phyloP scores from a whole-genome alignment of 2,113 vertebrate species.

The Calypte anna region DNA sequence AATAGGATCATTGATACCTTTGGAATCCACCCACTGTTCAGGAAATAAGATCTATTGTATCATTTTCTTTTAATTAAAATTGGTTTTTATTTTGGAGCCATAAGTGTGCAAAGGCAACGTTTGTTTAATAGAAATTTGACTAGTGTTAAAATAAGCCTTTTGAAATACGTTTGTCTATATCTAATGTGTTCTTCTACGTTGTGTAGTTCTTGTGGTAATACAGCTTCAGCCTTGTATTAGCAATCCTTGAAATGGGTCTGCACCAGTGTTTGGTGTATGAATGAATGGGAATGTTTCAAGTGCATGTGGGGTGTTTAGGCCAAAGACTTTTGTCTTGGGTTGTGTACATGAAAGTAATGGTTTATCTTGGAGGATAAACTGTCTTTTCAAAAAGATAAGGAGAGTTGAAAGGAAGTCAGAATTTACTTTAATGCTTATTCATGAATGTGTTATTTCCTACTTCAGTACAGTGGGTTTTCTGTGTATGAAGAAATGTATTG shows the following conservation, averaged over 20 bases:
- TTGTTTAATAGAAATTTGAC: not conserved
- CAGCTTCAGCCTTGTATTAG: not conserved
- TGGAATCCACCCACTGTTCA: not conserved
- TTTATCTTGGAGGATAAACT: not conserved
- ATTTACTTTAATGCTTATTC: not conserved
- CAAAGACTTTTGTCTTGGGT: not conserved
- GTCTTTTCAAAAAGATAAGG: not conserved
- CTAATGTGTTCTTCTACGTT: not conserved
- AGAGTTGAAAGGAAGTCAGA: not conserved
- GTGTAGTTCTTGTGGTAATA: not conserved
- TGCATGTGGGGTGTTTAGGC: not conserved
- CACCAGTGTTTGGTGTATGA: not conserved
- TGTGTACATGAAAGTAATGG: not conserved
- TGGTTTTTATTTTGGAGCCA: not conserved
- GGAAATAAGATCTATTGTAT: not conserved
- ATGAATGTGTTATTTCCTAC: not conserved
- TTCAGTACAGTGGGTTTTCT: not conserved
- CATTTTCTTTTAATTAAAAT: not conserved
- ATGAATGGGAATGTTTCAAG: not conserved
- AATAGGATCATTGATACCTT: not conserved
- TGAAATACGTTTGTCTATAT: not conserved
- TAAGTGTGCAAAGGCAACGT: not conserved
- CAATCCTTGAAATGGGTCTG: constrained; percentile 23
- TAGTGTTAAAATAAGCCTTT: not conserved
- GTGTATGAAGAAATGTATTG: not conserved